phyloP scores from a whole-genome alignment of 2,113 vertebrate genomes.

The Grantiella picta region DNA sequence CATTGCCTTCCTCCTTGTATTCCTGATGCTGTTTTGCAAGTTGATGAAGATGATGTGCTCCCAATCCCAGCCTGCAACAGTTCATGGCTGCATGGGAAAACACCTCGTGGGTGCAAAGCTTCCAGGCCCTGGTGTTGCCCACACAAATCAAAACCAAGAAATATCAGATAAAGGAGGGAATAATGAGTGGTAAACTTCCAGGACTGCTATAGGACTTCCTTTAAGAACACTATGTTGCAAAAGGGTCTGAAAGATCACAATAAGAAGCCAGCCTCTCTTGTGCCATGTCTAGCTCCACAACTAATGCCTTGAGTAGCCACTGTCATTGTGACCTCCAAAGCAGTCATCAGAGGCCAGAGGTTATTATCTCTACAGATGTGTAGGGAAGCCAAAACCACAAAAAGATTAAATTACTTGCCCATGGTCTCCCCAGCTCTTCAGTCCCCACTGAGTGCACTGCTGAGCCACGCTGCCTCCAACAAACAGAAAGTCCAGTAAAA shows the following conservation, averaged over 20 bases:
- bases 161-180: not conserved
- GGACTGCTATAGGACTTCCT: not conserved
- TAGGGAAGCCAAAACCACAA: not conserved
- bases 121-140: slow-evolving; percentile 77
- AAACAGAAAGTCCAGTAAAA: not conserved
- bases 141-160: slow-evolving; percentile 2
- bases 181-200: not conserved
- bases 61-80: slow-evolving; percentile 35
- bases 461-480: not conserved
- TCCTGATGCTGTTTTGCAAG: not conserved
- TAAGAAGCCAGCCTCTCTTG: not conserved
- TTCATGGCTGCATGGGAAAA: slow-evolving; percentile 42
- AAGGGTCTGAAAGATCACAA: not conserved
- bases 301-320: not conserved
- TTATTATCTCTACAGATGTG: not conserved
- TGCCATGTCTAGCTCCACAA: accelerated
- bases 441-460: accelerated
- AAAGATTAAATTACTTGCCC: not conserved
- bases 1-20: not conserved
- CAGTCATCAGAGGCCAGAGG: not conserved
- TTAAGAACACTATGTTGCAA: not conserved
- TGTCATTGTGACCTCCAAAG: not conserved
- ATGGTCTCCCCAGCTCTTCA: not conserved
- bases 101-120: slow-evolving; percentile 58
- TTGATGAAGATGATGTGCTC: slow-evolving; percentile 70